phyloP scores from a whole-genome alignment of 2,888 invertebrate species.

The Rhagonycha lutea region DNA sequence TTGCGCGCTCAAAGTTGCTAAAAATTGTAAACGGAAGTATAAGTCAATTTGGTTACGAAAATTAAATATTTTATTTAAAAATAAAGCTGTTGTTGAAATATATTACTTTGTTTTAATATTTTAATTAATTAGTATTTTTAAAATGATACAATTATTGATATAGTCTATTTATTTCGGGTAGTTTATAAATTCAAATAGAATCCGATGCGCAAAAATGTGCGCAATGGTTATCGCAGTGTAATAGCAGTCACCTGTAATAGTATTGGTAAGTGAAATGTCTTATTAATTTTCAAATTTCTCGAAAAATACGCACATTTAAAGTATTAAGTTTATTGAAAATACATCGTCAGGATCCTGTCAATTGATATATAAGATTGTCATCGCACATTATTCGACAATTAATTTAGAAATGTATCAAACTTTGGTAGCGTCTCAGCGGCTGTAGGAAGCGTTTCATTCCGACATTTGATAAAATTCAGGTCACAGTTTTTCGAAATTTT shows the following conservation, averaged over 20 bases:
- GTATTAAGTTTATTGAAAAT: conserved; percentile 36
- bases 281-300: conserved; percentile 46
- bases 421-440: conserved; percentile 50
- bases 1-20: neutral
- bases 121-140: neutral
- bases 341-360: conserved; percentile 22
- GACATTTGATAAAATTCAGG: conserved; percentile 38
- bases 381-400: conserved; percentile 45
- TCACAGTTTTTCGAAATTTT: conserved; percentile 35
- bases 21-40: conserved; percentile 4
- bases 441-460: conserved; percentile 29
- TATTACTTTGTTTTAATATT: neutral
- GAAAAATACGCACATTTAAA: conserved; percentile 46
- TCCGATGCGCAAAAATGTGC: conserved; percentile 50
- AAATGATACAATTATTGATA: neutral
- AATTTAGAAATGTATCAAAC: conserved; percentile 47
- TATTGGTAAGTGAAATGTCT: conserved; percentile 57
- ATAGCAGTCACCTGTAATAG: conserved; percentile 61
- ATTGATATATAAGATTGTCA: conserved; percentile 45
- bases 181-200: neutral
- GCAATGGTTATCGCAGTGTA: conserved; percentile 54
- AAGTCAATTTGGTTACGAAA: conserved; percentile 5
- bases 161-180: neutral
- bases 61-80: neutral
- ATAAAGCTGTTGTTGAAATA: neutral